Evolutionary conservation across 2,888 invertebrate species (phyloP).

Genomic region (Eulithis prunata): DNA sequence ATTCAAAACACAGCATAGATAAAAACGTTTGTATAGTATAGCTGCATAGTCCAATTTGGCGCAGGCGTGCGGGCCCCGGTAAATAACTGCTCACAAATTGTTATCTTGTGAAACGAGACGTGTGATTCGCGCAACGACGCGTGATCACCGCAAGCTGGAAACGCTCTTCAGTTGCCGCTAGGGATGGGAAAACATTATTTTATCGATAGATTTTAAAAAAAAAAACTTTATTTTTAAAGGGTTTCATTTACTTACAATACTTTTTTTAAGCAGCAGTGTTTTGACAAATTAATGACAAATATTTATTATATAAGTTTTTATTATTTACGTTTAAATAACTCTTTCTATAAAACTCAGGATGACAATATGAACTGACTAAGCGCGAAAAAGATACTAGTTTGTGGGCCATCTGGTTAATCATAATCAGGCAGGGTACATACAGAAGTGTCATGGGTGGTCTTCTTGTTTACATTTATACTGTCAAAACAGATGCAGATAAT

Average conservation of each 20-base stretch:
- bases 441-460: neutral
- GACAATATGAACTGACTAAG: no score
- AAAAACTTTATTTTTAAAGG: no score
- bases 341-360: no score
- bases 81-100: constrained; percentile 83
- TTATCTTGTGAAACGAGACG: constrained; percentile 84
- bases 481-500: neutral
- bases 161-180: constrained; percentile 73
- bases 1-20: no score
- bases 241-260: no score
- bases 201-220: constrained; percentile 34
- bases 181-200: constrained; percentile 55
- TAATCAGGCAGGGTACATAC: no score
- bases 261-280: no score
- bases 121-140: constrained; percentile 82
- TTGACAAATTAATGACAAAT: no score
- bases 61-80: constrained; percentile 69
- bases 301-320: no score
- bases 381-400: no score
- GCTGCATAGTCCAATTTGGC: constrained; percentile 69
- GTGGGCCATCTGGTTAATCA: neutral
- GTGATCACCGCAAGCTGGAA: constrained; percentile 68
- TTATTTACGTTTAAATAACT: no score
- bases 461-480: neutral
- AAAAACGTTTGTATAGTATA: constrained; percentile 35